Percentiles rank a stretch among this genome's conserved stretches.
These are phyloP conservation scores for Polydrusus tereticollis DNA, from an alignment of 2,888 invertebrate genomes.

Conservation along the genomic window DNA sequence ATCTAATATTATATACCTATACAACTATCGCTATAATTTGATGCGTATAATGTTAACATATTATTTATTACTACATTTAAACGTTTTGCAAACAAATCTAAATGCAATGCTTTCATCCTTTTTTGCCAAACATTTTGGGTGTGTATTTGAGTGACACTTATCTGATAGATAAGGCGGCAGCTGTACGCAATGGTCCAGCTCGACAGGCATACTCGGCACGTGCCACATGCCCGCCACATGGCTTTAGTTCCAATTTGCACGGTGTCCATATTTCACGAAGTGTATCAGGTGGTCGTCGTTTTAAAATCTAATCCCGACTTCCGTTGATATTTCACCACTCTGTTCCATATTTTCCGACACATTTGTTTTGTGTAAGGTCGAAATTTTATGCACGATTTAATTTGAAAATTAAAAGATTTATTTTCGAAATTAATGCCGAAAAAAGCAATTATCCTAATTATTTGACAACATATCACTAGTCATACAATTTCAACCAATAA, in stretches of 20 bases:
- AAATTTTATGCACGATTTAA: conserved; percentile 20
- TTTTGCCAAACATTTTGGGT: conserved; percentile 20
- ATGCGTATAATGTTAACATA: background rate
- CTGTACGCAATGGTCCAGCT: conserved; percentile 48
- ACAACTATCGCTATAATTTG: no score
- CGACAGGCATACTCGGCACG: conserved; percentile 46
- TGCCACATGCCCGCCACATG: conserved; percentile 50
- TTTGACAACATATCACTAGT: no score
- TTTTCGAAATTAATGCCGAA: no score
- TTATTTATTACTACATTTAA: background rate
- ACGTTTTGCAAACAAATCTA: background rate
- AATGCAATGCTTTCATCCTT: conserved; percentile 19
- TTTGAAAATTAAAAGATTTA: conserved; percentile 12
- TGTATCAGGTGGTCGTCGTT: conserved; percentile 47
- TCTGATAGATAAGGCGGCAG: conserved; percentile 46
- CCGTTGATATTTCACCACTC: conserved; percentile 36
- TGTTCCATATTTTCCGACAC: background rate
- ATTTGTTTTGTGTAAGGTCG: conserved; percentile 5
- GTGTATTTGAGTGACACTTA: conserved; percentile 40
- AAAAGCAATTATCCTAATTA: no score
- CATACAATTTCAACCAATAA: no score
- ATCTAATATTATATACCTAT: no score
- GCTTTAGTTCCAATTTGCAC: conserved; percentile 47
- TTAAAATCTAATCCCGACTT: conserved; percentile 46
- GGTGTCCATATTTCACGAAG: conserved; percentile 49